Percentiles rank a stretch among this genome's conserved stretches.
Conservation (phyloP, 2,888 invertebrate genomes). For the Amiota mariae region DNA sequence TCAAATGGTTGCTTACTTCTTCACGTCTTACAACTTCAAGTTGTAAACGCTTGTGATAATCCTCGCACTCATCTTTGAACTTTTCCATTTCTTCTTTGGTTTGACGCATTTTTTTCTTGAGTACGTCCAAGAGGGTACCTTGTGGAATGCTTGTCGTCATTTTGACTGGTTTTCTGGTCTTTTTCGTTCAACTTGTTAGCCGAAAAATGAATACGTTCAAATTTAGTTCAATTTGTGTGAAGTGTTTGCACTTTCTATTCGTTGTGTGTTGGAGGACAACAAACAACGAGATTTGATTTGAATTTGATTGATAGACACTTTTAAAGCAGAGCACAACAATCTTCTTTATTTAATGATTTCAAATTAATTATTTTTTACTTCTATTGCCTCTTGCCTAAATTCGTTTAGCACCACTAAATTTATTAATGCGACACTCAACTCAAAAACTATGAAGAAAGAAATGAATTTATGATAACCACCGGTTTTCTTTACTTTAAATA, state of each 20-base stretch:
- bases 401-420: conserved; percentile 49
- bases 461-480: conserved; percentile 60
- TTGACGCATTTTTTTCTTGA: conserved; percentile 99
- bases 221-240: conserved; percentile 45
- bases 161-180: conserved; percentile 52
- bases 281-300: conserved; percentile 37
- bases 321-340: conserved; percentile 10
- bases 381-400: conserved; percentile 46
- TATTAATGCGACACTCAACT: conserved; percentile 26
- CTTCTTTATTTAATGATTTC: neutral
- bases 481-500: conserved; percentile 58
- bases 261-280: conserved; percentile 38
- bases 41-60: conserved; percentile 94
- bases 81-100: conserved; percentile 99
- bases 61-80: conserved; percentile 98
- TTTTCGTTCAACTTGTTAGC: conserved; percentile 53
- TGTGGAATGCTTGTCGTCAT: conserved; percentile 94
- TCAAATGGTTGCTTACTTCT: conserved; percentile 86
- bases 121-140: conserved; percentile 94
- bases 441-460: conserved; percentile 50
- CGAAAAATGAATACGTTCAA: conserved; percentile 44
- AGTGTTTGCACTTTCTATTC: conserved; percentile 50
- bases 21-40: conserved; percentile 96
- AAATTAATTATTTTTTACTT: conserved; percentile 3
- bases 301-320: conserved; percentile 4